Conservation (phyloP, 2,797 vertebrate species). For the Helostoma temminkii region DNA sequence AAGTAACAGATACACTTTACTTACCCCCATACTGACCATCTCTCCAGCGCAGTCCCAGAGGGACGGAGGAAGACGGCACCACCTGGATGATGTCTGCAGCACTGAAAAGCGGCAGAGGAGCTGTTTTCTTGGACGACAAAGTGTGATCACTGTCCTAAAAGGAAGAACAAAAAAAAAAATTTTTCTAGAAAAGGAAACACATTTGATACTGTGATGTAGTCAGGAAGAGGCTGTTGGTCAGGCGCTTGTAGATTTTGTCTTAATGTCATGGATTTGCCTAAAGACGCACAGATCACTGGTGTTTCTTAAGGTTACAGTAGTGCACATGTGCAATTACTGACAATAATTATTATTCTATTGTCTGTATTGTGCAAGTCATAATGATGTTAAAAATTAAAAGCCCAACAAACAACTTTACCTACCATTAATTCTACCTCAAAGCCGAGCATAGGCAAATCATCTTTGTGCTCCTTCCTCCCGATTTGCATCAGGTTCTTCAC, state of each 20-base stretch:
- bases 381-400: neutral
- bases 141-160: constrained; percentile 69
- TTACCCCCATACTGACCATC: constrained; percentile 59
- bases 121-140: constrained; percentile 66
- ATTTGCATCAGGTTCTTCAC: constrained; percentile 84
- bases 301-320: neutral
- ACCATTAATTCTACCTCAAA: constrained; percentile 86
- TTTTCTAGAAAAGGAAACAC: too few relatives aligned
- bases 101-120: constrained; percentile 75
- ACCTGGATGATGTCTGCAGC: constrained; percentile 84
- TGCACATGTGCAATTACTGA: neutral
- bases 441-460: constrained; percentile 81
- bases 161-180: constrained; percentile 13
- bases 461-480: constrained; percentile 77
- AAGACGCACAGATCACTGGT: neutral
- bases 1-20: constrained; percentile 4
- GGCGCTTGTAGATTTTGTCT: too few relatives aligned
- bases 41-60: constrained; percentile 55
- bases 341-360: too few relatives aligned
- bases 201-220: too few relatives aligned
- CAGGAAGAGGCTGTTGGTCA: rapidly evolving
- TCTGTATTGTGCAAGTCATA: too few relatives aligned
- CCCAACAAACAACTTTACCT: constrained; percentile 21
- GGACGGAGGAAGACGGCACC: constrained; percentile 64
- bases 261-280: neutral